Conservation (phyloP, 2,113 vertebrate genomes). For the Melanerpes aurifrons region DNA sequence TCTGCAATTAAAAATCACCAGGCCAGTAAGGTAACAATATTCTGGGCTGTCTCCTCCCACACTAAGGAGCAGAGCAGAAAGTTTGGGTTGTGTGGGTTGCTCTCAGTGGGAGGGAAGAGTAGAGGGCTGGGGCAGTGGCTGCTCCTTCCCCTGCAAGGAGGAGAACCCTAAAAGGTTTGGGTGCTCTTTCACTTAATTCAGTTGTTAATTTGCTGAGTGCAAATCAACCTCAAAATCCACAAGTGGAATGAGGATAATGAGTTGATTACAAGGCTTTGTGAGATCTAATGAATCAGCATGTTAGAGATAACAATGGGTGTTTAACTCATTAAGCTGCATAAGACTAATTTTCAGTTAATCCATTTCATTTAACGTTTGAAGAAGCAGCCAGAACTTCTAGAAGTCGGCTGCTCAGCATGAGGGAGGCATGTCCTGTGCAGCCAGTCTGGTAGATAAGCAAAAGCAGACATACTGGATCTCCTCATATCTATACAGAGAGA, state of each 20-base stretch:
- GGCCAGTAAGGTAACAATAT: not conserved
- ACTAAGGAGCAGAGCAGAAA: not conserved
- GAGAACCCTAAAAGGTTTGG: not conserved
- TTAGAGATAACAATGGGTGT: not conserved
- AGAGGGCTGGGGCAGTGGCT: not conserved
- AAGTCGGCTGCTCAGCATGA: not conserved
- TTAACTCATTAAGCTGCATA: not conserved
- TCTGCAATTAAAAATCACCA: not conserved
- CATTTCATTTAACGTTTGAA: not conserved
- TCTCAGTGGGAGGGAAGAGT: not conserved
- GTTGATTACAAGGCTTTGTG: not conserved
- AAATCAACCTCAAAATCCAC: not conserved
- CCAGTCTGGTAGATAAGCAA: not conserved
- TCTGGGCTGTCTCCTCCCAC: not conserved
- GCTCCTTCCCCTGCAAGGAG: not conserved
- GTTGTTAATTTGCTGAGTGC: not conserved
- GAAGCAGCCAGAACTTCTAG: not conserved
- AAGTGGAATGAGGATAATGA: not conserved
- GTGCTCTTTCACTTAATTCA: not conserved
- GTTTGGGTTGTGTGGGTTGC: not conserved
- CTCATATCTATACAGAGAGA: accelerated
- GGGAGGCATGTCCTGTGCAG: not conserved
- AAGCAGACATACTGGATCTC: not conserved
- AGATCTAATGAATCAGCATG: not conserved
- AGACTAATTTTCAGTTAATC: not conserved